Evolutionary conservation across 2,888 invertebrate genomes (phyloP), one percentile per base, ranked within the genome.

Genomic region (Leptopilina syphax): DNA sequence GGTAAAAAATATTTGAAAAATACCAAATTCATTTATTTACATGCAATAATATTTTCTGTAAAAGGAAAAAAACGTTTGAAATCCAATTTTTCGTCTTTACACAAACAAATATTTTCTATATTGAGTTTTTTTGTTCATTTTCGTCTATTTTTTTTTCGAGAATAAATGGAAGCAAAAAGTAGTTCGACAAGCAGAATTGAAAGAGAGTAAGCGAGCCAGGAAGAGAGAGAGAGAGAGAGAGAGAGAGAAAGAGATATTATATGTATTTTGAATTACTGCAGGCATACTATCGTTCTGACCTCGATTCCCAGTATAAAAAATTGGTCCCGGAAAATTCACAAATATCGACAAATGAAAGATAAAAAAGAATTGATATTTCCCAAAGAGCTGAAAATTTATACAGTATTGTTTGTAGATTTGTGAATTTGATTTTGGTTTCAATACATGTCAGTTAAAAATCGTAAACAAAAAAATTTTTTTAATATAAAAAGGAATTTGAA

Each of bases 221-320:
- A 4, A 34, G 34, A 34, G 34, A 7, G 63, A 6, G 63, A 24
- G 18, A 3, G 60, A 18, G 18, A 3, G 18, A 60, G 60, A n/a
- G 18, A 60, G 60, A 60, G 60, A 63, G 24, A 63, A 2, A 63
- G 63, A 63, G n/a, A 60, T 18, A 60, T n/a, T 60, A 60, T 18
- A 27, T 70, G 18, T 60, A 60, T 73, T 73, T 73, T 73, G 73
- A 57, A 73, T 73, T 34, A 57, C 50, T 70, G 70, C 70, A 27
- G 70, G 54, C 70, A 47, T 34, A 73, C 73, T 9, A 34, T 7
- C 50, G 34, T 57, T 34, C 34, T 73, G 73, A 73, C 73, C 73
- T 73, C 73, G 7, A 54, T 73, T 73, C n/a, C 73, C 34, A 57
- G n/a, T 57, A 57, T 34, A 34, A 10, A 50, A 73, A 57, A 34